Evolutionary conservation across 2,888 invertebrate genomes (phyloP).

Genomic region (Salticus scenicus): DNA sequence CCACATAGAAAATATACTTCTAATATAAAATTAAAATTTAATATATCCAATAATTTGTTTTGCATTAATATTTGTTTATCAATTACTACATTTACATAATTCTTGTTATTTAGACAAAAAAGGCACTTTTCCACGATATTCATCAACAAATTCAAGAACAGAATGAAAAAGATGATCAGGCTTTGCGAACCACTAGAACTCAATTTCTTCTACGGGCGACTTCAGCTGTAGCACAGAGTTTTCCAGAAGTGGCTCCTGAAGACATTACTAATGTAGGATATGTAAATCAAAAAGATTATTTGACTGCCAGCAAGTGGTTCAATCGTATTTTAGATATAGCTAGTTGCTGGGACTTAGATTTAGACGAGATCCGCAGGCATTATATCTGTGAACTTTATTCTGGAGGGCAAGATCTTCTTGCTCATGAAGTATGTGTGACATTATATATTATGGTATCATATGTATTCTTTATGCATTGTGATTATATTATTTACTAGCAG

Average conservation of each 20-base stretch:
- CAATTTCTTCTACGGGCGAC: slow-evolving; percentile 74
- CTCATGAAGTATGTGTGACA: slow-evolving; percentile 80
- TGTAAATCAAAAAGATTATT: slow-evolving; percentile 19
- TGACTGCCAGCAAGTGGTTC: slow-evolving; percentile 82
- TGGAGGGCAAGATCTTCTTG: slow-evolving; percentile 80
- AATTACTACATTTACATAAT: no score
- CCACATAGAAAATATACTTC: no score
- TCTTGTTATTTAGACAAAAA: slow-evolving; percentile 74
- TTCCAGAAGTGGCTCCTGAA: slow-evolving; percentile 67
- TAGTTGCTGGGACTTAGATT: slow-evolving; percentile 85
- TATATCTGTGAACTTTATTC: slow-evolving; percentile 83
- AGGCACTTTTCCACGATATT: slow-evolving; percentile 76
- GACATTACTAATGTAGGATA: background rate
- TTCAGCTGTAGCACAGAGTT: slow-evolving; percentile 70
- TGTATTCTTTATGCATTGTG: no score
- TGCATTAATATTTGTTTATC: no score
- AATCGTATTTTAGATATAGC: slow-evolving; percentile 83
- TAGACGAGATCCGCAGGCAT: slow-evolving; percentile 84
- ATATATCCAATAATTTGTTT: no score
- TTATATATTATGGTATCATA: background rate
- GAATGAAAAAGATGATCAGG: slow-evolving; percentile 77
- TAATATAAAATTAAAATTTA: no score
- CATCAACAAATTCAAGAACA: slow-evolving; percentile 79
- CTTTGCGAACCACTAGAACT: slow-evolving; percentile 76
- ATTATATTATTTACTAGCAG: no score